phyloP scores from a whole-genome alignment of 1,140 invertebrate species.

The Cotesia typhae region DNA sequence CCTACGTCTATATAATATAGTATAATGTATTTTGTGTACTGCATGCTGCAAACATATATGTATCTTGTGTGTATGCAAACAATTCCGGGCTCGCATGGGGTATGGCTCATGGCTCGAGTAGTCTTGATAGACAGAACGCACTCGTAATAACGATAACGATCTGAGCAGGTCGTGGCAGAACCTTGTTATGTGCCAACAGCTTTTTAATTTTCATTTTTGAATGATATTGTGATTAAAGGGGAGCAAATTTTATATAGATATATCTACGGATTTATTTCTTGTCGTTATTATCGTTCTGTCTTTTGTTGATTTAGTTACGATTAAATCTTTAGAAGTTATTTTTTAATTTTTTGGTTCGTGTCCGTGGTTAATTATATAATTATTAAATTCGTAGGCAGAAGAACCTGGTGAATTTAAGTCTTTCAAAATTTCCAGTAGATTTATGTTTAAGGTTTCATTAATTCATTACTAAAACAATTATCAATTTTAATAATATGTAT shows the following conservation, averaged over 20 bases:
- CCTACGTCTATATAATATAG: conserved; percentile 14
- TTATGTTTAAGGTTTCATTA: too few species aligned
- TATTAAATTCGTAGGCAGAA: too few species aligned
- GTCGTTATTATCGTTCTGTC: too few species aligned
- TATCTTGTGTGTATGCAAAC: conserved; percentile 35
- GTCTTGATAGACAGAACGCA: conserved; percentile 39
- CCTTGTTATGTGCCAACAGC: conserved; percentile 42
- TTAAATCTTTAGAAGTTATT: too few species aligned
- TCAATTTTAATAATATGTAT: too few species aligned
- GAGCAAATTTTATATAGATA: not conserved
- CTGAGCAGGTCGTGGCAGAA: conserved; percentile 36
- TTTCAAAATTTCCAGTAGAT: too few species aligned
- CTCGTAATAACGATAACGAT: conserved; percentile 55
- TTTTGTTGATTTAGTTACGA: too few species aligned
- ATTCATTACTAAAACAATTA: too few species aligned
- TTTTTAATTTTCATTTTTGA: not conserved
- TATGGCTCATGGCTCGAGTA: conserved; percentile 26
- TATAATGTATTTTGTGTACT: too few species aligned
- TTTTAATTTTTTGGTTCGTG: too few species aligned
- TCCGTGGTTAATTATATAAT: too few species aligned
- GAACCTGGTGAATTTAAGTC: too few species aligned
- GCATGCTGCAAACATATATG: conserved; percentile 4
- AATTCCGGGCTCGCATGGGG: conserved; percentile 34
- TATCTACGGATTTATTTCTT: not conserved
- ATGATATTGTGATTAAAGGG: not conserved